These are phyloP conservation scores for Ciconia maguari DNA, from an alignment of 2,113 vertebrate genomes.

Conservation along the genomic window DNA sequence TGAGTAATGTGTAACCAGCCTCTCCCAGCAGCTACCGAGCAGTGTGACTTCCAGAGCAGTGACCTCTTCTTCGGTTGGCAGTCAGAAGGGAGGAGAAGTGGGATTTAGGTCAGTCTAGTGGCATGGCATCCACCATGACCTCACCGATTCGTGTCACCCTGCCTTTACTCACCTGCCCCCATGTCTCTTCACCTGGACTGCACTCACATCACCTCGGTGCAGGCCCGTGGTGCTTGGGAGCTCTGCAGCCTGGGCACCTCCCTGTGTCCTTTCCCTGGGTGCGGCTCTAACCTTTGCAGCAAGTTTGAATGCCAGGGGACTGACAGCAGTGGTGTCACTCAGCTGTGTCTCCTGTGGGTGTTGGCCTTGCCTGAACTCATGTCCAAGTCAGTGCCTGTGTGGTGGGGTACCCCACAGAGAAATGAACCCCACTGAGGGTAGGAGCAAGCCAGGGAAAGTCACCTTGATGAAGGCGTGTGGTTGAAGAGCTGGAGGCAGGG, in stretches of 20 bases:
- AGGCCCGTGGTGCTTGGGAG: rapidly evolving
- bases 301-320: neutral
- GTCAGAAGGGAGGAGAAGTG: conserved; percentile 45
- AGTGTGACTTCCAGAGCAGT: neutral
- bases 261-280: neutral
- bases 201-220: rapidly evolving
- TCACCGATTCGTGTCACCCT: neutral
- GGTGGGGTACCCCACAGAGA: rapidly evolving
- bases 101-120: conserved; percentile 31
- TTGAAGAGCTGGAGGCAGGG: neutral
- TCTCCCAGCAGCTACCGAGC: neutral
- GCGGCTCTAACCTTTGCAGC: neutral
- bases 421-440: neutral
- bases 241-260: neutral
- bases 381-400: neutral
- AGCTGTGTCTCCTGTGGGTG: rapidly evolving
- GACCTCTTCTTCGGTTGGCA: conserved; percentile 51
- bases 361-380: neutral
- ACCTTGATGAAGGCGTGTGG: rapidly evolving
- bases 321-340: neutral
- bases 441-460: neutral
- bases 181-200: rapidly evolving
- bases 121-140: neutral
- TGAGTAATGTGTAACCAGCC: conserved; percentile 60
- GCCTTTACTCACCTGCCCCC: neutral